These are phyloP conservation scores for Chloroclystis v-ata DNA, from an alignment of 2,888 invertebrate species.

Conservation along the genomic window DNA sequence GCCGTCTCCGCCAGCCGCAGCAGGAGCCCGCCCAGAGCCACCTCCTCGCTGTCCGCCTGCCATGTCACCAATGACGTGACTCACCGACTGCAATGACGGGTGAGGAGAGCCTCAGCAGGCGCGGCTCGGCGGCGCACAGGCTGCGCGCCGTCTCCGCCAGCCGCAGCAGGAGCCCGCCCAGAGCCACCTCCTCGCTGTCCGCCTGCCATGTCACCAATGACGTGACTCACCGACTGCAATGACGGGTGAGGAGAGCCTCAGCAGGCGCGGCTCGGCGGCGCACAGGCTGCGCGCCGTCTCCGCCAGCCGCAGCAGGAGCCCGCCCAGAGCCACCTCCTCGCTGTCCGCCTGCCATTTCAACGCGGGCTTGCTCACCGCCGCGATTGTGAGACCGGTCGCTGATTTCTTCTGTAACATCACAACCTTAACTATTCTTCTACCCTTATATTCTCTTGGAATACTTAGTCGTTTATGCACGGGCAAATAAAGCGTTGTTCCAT, in stretches of 20 bases:
- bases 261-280: slow-evolving; percentile 49
- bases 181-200: too few relatives aligned
- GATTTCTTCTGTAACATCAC: neutral
- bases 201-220: too few relatives aligned
- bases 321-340: slow-evolving; percentile 51
- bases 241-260: slow-evolving; percentile 49
- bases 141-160: slow-evolving; percentile 52
- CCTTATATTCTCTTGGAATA: neutral
- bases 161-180: slow-evolving; percentile 49
- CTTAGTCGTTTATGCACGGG: too few relatives aligned
- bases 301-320: slow-evolving; percentile 47
- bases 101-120: slow-evolving; percentile 30
- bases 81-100: slow-evolving; percentile 30
- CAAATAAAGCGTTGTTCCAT: too few relatives aligned
- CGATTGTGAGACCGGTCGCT: neutral
- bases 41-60: too few relatives aligned
- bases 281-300: slow-evolving; percentile 50
- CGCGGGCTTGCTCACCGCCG: slow-evolving; percentile 37
- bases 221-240: slow-evolving; percentile 47
- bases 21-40: slow-evolving; percentile 46
- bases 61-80: too few relatives aligned
- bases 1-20: slow-evolving; percentile 53
- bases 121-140: slow-evolving; percentile 49
- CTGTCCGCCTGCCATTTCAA: slow-evolving; percentile 43
- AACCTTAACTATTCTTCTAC: neutral